phyloP scores from a whole-genome alignment of 1,140 invertebrate genomes.

The Cardiocondyla obscurior region DNA sequence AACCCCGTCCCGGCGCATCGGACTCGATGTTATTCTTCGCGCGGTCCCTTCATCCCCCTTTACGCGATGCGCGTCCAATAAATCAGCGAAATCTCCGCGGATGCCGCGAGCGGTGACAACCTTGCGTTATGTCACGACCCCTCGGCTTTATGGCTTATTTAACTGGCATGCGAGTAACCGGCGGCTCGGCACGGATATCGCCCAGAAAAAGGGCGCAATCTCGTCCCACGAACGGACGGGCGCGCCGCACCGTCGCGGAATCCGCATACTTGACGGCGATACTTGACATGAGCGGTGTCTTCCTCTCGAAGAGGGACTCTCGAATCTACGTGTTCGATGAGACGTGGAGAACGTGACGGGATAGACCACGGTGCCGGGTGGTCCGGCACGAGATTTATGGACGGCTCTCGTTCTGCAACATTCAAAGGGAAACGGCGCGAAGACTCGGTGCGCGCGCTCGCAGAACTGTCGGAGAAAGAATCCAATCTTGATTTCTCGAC shows the following conservation, averaged over 20 bases:
- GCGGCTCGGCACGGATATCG: neutral
- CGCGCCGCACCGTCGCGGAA: constrained; percentile 51
- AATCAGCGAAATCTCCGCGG: constrained; percentile 54
- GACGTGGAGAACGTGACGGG: constrained; percentile 68
- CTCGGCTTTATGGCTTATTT: constrained; percentile 70
- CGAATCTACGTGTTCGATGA: constrained; percentile 66
- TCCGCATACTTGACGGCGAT: constrained; percentile 31
- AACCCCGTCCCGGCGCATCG: constrained; percentile 43
- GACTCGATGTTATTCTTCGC: constrained; percentile 52
- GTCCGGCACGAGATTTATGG: constrained; percentile 72
- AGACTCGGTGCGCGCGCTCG: constrained; percentile 49
- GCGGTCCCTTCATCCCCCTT: constrained; percentile 27
- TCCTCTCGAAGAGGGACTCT: constrained; percentile 35
- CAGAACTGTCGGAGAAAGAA: constrained; percentile 37
- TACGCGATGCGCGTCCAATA: constrained; percentile 31
- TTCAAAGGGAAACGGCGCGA: constrained; percentile 70
- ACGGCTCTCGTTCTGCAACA: constrained; percentile 66
- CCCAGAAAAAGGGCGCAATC: neutral
- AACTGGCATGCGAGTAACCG: constrained; percentile 57
- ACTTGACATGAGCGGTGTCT: constrained; percentile 43
- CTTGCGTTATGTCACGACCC: constrained; percentile 59
- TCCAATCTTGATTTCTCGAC: constrained; percentile 39
- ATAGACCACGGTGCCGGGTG: constrained; percentile 65
- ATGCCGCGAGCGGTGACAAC: constrained; percentile 55
- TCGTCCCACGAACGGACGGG: constrained; percentile 17